These are phyloP conservation scores for Myotis pilosus DNA, from an alignment of 2,797 vertebrate species.

Conservation along the genomic window DNA sequence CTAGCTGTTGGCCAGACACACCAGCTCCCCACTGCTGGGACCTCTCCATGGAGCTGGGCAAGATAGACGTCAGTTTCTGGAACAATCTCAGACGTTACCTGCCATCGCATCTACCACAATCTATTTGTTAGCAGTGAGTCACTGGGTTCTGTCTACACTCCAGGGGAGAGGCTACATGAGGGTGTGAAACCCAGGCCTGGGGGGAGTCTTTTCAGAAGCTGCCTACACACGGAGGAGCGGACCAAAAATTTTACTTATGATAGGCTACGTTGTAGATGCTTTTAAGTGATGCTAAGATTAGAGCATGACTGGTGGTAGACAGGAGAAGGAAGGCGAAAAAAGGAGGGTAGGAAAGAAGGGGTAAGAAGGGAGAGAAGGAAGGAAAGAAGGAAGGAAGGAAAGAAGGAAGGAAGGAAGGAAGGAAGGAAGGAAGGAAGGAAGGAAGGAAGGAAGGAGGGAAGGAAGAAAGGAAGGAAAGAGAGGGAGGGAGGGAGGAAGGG, in stretches of 20 bases:
- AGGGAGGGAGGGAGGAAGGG: no score
- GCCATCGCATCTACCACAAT: accelerated
- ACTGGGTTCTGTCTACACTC: neutral
- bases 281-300: neutral
- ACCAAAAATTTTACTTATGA: neutral
- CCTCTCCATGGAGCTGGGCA: neutral
- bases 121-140: neutral
- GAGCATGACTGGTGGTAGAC: neutral
- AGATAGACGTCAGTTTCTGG: no score
- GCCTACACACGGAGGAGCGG: neutral
- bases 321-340: neutral
- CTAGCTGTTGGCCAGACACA: neutral
- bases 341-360: accelerated
- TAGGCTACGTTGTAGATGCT: neutral
- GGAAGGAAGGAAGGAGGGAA: no score
- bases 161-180: neutral
- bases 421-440: accelerated
- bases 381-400: no score
- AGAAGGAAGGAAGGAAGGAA: accelerated
- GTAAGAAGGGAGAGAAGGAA: neutral
- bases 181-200: neutral
- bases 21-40: accelerated
- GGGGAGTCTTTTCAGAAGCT: neutral
- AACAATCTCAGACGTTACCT: neutral
- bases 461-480: neutral